A percentile compares a stretch with the other conserved stretches of the same genome.
phyloP scores from a whole-genome alignment of 2,797 vertebrate genomes.

The Gymnopithys bicolor region DNA sequence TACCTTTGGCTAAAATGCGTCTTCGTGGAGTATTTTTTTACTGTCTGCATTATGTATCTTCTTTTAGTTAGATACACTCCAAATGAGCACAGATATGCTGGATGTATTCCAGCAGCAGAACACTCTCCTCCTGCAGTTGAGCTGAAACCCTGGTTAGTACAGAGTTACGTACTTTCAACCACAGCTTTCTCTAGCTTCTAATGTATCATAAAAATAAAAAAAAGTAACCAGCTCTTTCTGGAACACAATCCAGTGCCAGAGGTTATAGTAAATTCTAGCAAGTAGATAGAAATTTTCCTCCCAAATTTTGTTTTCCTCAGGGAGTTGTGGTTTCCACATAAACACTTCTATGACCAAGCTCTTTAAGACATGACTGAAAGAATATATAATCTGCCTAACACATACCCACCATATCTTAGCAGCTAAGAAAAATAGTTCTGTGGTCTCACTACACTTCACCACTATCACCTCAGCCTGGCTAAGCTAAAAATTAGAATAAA shows the following conservation, averaged over 20 bases:
- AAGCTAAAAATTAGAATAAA: neutral
- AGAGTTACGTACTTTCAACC: neutral
- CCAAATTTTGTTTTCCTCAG: conserved; percentile 38
- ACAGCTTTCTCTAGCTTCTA: neutral
- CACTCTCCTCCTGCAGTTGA: neutral
- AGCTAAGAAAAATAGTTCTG: conserved; percentile 49
- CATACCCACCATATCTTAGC: conserved; percentile 13
- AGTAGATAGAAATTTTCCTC: conserved; percentile 38
- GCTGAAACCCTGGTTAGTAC: neutral
- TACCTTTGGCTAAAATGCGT: neutral
- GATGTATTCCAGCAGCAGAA: neutral
- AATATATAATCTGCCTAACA: conserved; percentile 28
- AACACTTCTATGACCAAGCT: conserved; percentile 14
- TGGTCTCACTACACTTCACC: neutral
- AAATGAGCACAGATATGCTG: neutral
- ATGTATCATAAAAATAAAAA: neutral
- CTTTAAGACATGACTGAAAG: conserved; percentile 38
- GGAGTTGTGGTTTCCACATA: conserved; percentile 60
- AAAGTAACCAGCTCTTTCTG: neutral
- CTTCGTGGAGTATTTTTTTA: neutral
- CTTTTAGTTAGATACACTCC: neutral
- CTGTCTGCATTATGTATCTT: neutral
- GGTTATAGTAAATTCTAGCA: conserved; percentile 51
- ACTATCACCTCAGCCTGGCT: conserved; percentile 19
- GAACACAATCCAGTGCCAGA: neutral